Percentiles rank a stretch among this genome's conserved stretches.
phyloP scores from a whole-genome alignment of 2,888 invertebrate species.

The Odontothrips loti region DNA sequence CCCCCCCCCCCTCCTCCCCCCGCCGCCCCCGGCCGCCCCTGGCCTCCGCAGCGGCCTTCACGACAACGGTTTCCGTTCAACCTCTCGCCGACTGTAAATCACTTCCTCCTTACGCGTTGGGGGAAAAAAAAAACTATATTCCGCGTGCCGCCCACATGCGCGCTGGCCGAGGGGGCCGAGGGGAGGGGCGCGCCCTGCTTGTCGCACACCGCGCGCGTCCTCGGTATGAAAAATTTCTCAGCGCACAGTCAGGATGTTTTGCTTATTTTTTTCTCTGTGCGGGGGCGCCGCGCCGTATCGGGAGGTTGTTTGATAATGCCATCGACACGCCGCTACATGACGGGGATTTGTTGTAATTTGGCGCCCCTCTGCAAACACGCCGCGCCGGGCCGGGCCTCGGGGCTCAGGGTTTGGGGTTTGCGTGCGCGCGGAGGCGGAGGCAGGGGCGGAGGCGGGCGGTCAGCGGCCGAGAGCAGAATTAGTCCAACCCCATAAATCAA shows the following conservation, averaged over 20 bases:
- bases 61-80: too few species aligned
- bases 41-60: too few species aligned
- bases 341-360: slow-evolving; percentile 16
- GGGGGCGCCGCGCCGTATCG: background rate
- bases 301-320: background rate
- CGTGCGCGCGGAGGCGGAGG: background rate
- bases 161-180: too few species aligned
- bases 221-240: too few species aligned
- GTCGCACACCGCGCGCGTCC: too few species aligned
- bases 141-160: too few species aligned
- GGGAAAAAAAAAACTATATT: too few species aligned
- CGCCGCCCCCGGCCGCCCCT: too few species aligned
- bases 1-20: too few species aligned
- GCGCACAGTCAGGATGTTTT: background rate
- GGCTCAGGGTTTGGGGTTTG: background rate
- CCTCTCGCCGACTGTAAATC: too few species aligned
- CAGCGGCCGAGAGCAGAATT: background rate
- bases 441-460: background rate
- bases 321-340: background rate
- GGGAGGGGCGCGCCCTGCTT: too few species aligned
- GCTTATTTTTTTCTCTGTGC: background rate
- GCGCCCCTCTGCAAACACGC: background rate
- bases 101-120: too few species aligned
- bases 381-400: background rate
- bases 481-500: slow-evolving; percentile 15